Conservation (phyloP, 2,797 vertebrate species). For the Enteromius treurensis region DNA sequence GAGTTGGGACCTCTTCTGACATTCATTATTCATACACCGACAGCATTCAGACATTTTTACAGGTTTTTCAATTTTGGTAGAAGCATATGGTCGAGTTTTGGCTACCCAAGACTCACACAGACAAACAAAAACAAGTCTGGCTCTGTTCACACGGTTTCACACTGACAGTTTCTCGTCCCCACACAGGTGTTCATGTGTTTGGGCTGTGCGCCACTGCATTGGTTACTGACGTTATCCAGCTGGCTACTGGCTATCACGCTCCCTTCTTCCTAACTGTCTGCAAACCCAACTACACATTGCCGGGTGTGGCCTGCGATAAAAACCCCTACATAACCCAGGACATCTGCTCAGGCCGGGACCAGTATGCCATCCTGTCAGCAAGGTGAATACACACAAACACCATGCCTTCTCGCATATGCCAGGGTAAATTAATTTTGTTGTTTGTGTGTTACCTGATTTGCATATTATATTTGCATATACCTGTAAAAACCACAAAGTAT, state of each 20-base stretch:
- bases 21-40: conserved; percentile 36
- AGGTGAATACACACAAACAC: conserved; percentile 73
- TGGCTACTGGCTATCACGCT: conserved; percentile 93
- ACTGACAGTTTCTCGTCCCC: conserved; percentile 1
- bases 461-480: conserved; percentile 2
- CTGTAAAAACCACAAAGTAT: neutral
- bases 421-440: neutral
- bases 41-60: conserved; percentile 52
- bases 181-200: conserved; percentile 92
- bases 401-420: conserved; percentile 1
- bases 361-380: conserved; percentile 91
- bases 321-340: conserved; percentile 94
- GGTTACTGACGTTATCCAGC: conserved; percentile 94
- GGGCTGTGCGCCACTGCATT: conserved; percentile 94
- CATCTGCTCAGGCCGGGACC: conserved; percentile 90
- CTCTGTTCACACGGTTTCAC: neutral
- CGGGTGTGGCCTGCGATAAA: conserved; percentile 89
- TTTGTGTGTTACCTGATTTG: neutral
- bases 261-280: conserved; percentile 97
- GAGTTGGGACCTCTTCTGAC: conserved; percentile 5
- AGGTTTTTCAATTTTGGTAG: conserved; percentile 53
- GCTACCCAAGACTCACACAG: neutral
- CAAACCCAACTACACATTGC: conserved; percentile 93
- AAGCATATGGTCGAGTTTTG: conserved; percentile 35
- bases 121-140: conserved; percentile 29